A percentile compares a stretch with the other conserved stretches of the same genome.
These are phyloP conservation scores for Drosophila nr. perissopoda DNA, from an alignment of 2,888 invertebrate genomes.

Conservation along the genomic window DNA sequence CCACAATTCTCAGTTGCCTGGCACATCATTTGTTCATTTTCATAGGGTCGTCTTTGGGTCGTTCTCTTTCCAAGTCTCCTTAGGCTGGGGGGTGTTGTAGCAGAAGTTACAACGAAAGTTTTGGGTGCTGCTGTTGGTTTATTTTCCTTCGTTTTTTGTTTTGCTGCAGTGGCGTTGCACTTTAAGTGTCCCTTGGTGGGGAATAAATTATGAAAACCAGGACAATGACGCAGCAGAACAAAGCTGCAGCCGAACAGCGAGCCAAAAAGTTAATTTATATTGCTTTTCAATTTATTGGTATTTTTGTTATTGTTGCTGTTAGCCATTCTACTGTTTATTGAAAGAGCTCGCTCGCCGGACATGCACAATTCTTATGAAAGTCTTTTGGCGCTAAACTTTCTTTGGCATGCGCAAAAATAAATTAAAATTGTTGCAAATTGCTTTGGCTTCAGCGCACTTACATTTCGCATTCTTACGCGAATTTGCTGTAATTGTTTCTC, in stretches of 20 bases:
- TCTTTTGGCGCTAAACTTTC: constrained; percentile 35
- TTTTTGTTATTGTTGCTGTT: constrained; percentile 42
- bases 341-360: constrained; percentile 25
- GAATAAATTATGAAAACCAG: constrained; percentile 74
- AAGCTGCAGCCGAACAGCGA: constrained; percentile 23
- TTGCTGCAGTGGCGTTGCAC: constrained; percentile 62
- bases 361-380: constrained; percentile 15
- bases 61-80: neutral
- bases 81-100: constrained; percentile 25
- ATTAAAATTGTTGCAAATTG: constrained; percentile 68
- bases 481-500: constrained; percentile 22
- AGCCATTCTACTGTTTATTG: constrained; percentile 46
- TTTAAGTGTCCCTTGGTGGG: constrained; percentile 64
- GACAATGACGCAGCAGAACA: constrained; percentile 57
- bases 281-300: constrained; percentile 76
- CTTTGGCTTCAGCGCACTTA: constrained; percentile 34
- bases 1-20: constrained; percentile 45
- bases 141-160: neutral
- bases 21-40: constrained; percentile 74
- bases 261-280: constrained; percentile 78
- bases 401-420: constrained; percentile 49
- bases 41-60: constrained; percentile 31
- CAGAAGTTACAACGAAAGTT: constrained; percentile 57
- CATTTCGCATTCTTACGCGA: constrained; percentile 24
- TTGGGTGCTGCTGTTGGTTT: constrained; percentile 34